Evolutionary conservation across 2,888 invertebrate genomes (phyloP), one percentile per base, ranked within the genome.

Genomic region (Amiota communis): DNA sequence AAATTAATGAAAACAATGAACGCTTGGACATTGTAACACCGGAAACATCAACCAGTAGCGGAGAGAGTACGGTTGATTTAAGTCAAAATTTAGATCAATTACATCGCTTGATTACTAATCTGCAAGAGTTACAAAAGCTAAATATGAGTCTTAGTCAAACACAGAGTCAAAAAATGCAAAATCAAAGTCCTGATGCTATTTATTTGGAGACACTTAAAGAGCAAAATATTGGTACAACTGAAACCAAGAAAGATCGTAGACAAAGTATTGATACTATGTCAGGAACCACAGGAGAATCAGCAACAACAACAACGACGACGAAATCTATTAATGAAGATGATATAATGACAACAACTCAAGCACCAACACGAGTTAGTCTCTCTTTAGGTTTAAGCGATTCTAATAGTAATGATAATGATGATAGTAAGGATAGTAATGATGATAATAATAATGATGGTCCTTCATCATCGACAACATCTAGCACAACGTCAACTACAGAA

Each of bases 1-100:
- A 57, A 36, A 6, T 36, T 20, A 49, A 15, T 8, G 59, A 17
- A 69, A 8, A 11, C 64, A n/a, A 1, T 74, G 65, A 71, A n/a
- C 61, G 59, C n/a, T 13, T 53, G n/a, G 23, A 68, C 9, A 68
- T 68, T 23, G 67, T 68, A 15, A 68, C 67, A 23, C 67, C 65
- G 11, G 48, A 48, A 36, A 10, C 47, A 17, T 15, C 3, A 23
- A 48, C 23, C 69, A 61, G 15, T 67, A 1, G 36, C 67, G 36
- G 6, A 47, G 49, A 74, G 1, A 51, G 72, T 8, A 57, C 70
- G 2, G 48, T 53, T 0, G 77, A 75, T 1, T 85, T 91, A 46
- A 88, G 91, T 59, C 90, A 91, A 36, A 92, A 93, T 79, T 87
- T 91, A 2, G 81, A 87, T 46, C 91, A 91, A 75, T 78, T 92